Evolutionary conservation across 2,888 invertebrate species (phyloP).

Genomic region (Perizoma affinitatum): DNA sequence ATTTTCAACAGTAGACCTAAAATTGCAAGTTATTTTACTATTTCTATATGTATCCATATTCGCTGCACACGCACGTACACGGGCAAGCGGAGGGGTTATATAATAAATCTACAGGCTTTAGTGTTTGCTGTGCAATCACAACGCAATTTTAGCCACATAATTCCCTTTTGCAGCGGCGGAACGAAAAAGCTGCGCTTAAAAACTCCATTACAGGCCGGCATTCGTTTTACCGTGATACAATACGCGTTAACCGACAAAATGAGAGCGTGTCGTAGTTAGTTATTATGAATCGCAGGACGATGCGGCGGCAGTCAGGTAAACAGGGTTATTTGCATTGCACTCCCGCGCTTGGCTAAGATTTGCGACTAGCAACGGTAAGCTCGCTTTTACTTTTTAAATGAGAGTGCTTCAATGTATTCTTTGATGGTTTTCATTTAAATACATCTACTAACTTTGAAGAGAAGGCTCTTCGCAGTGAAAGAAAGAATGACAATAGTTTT

Average conservation of each 20-base stretch:
- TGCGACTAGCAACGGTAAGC: conserved; percentile 71
- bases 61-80: conserved; percentile 33
- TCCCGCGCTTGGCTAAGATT: conserved; percentile 72
- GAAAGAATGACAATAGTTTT: too few relatives aligned
- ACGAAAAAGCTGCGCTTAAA: conserved; percentile 73
- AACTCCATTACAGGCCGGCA: conserved; percentile 73
- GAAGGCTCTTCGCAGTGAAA: background rate
- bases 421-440: conserved; percentile 10
- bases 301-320: conserved; percentile 63
- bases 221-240: conserved; percentile 75
- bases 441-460: conserved; percentile 8
- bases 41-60: conserved; percentile 11
- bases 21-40: conserved; percentile 13
- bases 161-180: conserved; percentile 58
- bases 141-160: conserved; percentile 69
- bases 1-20: conserved; percentile 15
- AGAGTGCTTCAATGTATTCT: conserved; percentile 4
- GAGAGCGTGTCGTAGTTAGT: conserved; percentile 73
- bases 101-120: conserved; percentile 60
- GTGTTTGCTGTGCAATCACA: conserved; percentile 63
- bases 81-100: conserved; percentile 54
- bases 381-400: conserved; percentile 21
- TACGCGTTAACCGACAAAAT: conserved; percentile 77
- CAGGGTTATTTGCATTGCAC: conserved; percentile 72
- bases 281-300: conserved; percentile 69